Evolutionary conservation across 2,888 invertebrate species (phyloP), one percentile per base, ranked within the genome.

Genomic region (Drymonia ruficornis): DNA sequence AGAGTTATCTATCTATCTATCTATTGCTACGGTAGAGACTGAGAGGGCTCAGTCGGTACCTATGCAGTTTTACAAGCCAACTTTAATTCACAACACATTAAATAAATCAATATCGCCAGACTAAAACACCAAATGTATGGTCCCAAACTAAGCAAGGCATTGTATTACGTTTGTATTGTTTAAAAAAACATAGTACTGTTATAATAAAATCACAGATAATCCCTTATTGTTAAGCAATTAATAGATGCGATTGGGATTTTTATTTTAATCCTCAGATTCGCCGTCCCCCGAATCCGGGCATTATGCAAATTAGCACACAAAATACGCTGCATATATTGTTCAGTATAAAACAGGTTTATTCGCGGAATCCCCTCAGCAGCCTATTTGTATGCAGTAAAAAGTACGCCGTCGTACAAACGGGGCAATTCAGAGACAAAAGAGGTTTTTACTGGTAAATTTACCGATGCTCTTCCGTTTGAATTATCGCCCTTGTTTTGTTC

Each of bases 361-460:
- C 44, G 19, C 46, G 48, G 60, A 52, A 60, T 51, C 60, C 42
- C 50, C 47, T 67, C 56, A 44, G 54, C n/a, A 55, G 36, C 52
- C 60, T 57, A 56, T 71, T 64, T 61, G 49, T 58, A 58, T 67
- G 65, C 52, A 65, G 58, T 67, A 71, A 72, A 67, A 68, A 63
- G 50, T 70, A 40, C 40, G 48, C 38, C 61, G 49, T 49, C 47
- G 57, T 50, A 58, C 53, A 67, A 71, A 71, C 46, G 55, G 49
- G 45, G 42, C 50, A 49, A 48, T 61, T 56, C 50, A 56, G 46
- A 65, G 52, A 68, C 61, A 67, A 58, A 51, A 45, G 42, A 71
- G 58, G 53, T 40, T 72, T 67, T 67, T 67, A 71, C 72, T 56
- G 52, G 65, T 67, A 36, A 58, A 67, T 68, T 71, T 71, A 68